These are phyloP conservation scores for Mormyrus lacerda DNA, from an alignment of 2,113 vertebrate species.

Conservation along the genomic window DNA sequence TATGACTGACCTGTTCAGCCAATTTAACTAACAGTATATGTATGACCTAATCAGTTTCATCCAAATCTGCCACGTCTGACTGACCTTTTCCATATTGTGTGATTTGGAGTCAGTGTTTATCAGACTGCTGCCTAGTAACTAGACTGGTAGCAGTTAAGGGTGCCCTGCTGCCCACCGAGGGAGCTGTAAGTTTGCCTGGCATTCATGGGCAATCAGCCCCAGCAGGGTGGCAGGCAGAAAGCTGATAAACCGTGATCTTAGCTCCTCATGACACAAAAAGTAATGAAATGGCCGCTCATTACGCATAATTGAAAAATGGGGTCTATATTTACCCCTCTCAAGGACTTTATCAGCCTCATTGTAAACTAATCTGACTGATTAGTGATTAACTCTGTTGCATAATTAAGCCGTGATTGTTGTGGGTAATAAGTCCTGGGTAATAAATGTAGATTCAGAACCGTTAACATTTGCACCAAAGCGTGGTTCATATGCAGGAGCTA, in stretches of 20 bases:
- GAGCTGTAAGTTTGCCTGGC: neutral
- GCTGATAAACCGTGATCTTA: neutral
- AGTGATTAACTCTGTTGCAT: conserved; percentile 62
- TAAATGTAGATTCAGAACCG: conserved; percentile 34
- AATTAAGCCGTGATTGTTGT: conserved; percentile 60
- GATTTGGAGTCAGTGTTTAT: neutral
- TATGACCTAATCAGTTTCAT: neutral
- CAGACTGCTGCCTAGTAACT: neutral
- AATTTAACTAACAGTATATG: neutral
- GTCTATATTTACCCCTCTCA: neutral
- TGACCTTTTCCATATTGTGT: neutral
- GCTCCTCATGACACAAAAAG: neutral
- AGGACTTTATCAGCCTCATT: neutral
- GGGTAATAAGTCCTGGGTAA: conserved; percentile 37
- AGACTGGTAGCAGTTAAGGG: neutral
- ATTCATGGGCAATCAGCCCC: neutral
- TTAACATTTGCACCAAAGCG: conserved; percentile 11
- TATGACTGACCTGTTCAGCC: neutral
- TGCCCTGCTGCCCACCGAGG: neutral
- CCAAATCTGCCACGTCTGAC: neutral
- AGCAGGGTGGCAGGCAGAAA: neutral
- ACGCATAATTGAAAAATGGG: conserved; percentile 10
- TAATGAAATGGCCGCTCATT: neutral
- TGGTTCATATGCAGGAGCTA: neutral
- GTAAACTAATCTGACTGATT: conserved; percentile 55